Base-by-base conservation (phyloP, 2,797 vertebrate genomes). In the Clamator glandarius region DNA sequence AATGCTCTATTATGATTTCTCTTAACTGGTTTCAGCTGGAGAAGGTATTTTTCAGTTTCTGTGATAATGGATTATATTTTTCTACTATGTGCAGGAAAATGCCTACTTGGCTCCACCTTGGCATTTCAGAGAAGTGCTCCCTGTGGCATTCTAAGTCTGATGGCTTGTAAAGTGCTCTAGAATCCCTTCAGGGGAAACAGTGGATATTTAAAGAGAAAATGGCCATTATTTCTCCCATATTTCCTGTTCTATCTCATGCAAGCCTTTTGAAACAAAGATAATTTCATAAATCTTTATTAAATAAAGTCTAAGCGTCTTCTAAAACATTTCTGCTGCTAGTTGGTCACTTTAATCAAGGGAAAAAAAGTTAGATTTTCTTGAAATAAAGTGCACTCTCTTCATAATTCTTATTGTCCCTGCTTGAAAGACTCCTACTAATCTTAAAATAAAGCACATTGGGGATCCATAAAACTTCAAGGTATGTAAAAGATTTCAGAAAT, bases 391-490 rank as follows among this genome's bases (percentile, higher is more conserved):
- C 52, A 73, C 15, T 91, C 5, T 23, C 19, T 82, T 90, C 68
- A 77, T 35, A 74, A 42, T 89, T 92, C 87, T 87, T 90, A 77
- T 64, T 93, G 79, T 52, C 42, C n/a, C 52, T 80, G 44, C 48
- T 67, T 57, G 64, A 94, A 92, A 84, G 12, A 36, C 33, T 73
- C 19, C 72, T 63, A 54, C 57, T 92, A 92, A 93, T 94, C 86
- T 91, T 87, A 89, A 97, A 95, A 86, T 90, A 95, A 93, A 87
- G 68, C 83, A 92, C 94, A 17, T 26, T 20, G 75, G 92, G 93
- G 92, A 95, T 77, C 81, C 90, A 94, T 89, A 96, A 93, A 90
- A 86, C 58, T 92, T 93, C 72, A 55, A 72, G 73, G 72, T 64
- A 74, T 28, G 54, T 44, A 83, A 93, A 90, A 80, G 92, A 91